Evolutionary conservation across 2,113 vertebrate genomes (phyloP), one percentile per base, ranked within the genome.

Genomic region (Onychorhynchus coronatus): DNA sequence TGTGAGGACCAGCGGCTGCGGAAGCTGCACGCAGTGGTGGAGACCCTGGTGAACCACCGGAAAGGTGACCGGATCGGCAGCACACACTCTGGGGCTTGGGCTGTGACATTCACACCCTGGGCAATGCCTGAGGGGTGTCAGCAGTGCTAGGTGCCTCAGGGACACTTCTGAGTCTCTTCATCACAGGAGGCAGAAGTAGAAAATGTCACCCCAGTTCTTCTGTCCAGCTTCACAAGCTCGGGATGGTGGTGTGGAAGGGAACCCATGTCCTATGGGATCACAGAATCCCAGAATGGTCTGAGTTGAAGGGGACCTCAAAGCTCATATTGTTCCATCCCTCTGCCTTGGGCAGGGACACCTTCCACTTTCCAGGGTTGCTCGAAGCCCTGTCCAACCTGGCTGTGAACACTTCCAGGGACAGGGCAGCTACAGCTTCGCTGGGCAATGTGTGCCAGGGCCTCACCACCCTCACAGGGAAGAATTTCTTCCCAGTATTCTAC

Each of bases 1-100:
- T 98, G 98, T 9, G 98, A 99, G 95, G 99, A 99, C 83, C 99
- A 99, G 95, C 98, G 99, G 71, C 97, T 99, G 47, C 98, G 99
- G 94, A 99, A 99, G 96, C 97, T 99, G 65, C 99, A 99, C 5
- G 88, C 97, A 0, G 98, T 99, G 47, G 98, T 99, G 2, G 99
- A 99, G 50, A 98, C 98, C 0, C 98, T 99, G 22, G 99, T 99
- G 72, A 97, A 96, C 94, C 99, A 99, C 96, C 98, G 99, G 66
- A 99, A 99, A 99, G 99, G 99, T 99, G 89, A 87, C 25, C 0
- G 2, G 9, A 19, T 24, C 0, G 3, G 25, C 8, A 4, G 63
- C 2, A 0, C 14, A 22, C 2, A 20, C 53, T 8, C 39, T 15
- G 30, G 9, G 20, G 7, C 9, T 42, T 6, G 30, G 37, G 53